Evolutionary conservation across 1,140 invertebrate genomes (phyloP).

Genomic region (Hestina assimilis): DNA sequence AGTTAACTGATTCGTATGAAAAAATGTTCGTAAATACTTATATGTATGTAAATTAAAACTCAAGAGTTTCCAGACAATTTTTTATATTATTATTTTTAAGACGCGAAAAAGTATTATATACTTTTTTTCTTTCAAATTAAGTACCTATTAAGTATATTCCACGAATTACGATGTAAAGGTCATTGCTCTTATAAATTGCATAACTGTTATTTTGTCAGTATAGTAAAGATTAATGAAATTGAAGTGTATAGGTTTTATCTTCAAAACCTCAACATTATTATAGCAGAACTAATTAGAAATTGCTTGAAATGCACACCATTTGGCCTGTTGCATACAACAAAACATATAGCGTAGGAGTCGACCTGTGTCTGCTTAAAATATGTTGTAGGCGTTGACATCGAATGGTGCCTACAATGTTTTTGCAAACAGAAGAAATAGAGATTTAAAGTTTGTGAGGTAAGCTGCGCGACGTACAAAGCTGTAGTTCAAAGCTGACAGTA

Average conservation of each 20-base stretch:
- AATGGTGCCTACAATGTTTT: constrained; percentile 62
- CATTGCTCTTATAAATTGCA: neutral
- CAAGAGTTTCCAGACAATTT: too few relatives aligned
- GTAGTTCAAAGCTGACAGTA: constrained; percentile 44
- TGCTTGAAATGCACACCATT: constrained; percentile 12
- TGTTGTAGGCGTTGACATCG: constrained; percentile 67
- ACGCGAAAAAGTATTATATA: too few relatives aligned
- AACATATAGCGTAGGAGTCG: constrained; percentile 46
- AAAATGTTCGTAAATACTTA: too few relatives aligned
- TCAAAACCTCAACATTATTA: neutral
- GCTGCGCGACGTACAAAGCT: constrained; percentile 46
- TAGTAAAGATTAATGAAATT: neutral
- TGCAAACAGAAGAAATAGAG: constrained; percentile 63
- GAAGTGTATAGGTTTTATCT: too few relatives aligned
- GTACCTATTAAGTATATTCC: neutral
- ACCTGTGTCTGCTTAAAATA: constrained; percentile 49
- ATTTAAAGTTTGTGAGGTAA: constrained; percentile 20
- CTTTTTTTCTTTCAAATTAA: neutral
- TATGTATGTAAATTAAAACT: too few relatives aligned
- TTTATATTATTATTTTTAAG: too few relatives aligned
- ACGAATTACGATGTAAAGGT: neutral
- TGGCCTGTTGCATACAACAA: constrained; percentile 40
- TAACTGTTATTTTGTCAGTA: neutral
- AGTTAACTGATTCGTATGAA: too few relatives aligned
- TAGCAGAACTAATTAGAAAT: neutral